Percentiles rank a stretch among this genome's conserved stretches.
Conservation (phyloP, 2,888 invertebrate species). For the Limenitis camilla region DNA sequence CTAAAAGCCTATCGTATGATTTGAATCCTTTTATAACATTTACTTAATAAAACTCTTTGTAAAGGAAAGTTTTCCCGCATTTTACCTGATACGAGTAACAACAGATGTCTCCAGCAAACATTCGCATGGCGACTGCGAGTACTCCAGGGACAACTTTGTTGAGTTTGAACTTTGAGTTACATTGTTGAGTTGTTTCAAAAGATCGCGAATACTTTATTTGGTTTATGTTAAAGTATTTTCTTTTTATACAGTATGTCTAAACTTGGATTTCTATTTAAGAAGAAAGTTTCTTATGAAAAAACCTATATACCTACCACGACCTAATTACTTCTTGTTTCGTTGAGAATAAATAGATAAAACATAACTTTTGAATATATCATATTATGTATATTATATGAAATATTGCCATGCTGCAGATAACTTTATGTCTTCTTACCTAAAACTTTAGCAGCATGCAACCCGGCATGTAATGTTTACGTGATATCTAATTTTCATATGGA, state of each 20-base stretch:
- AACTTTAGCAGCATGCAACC: background rate
- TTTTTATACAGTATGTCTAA: too few relatives aligned
- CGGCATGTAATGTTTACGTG: constrained; percentile 40
- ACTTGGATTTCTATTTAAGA: too few relatives aligned
- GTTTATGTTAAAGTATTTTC: too few relatives aligned
- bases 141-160: constrained; percentile 6
- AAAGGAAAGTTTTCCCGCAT: background rate
- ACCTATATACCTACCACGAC: too few relatives aligned
- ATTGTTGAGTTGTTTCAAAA: constrained; percentile 2
- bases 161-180: constrained; percentile 2
- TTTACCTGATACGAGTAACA: background rate
- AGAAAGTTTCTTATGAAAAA: too few relatives aligned
- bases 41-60: background rate
- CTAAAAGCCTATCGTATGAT: too few relatives aligned
- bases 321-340: too few relatives aligned
- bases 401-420: too few relatives aligned
- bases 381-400: too few relatives aligned
- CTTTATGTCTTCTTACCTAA: too few relatives aligned
- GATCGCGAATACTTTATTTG: background rate
- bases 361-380: too few relatives aligned
- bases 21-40: background rate
- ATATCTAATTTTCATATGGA: constrained; percentile 47
- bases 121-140: background rate
- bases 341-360: too few relatives aligned
- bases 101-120: constrained; percentile 1